These are phyloP conservation scores for Rhinopomastus cyanomelas DNA, from an alignment of 2,113 vertebrate species.

Conservation along the genomic window DNA sequence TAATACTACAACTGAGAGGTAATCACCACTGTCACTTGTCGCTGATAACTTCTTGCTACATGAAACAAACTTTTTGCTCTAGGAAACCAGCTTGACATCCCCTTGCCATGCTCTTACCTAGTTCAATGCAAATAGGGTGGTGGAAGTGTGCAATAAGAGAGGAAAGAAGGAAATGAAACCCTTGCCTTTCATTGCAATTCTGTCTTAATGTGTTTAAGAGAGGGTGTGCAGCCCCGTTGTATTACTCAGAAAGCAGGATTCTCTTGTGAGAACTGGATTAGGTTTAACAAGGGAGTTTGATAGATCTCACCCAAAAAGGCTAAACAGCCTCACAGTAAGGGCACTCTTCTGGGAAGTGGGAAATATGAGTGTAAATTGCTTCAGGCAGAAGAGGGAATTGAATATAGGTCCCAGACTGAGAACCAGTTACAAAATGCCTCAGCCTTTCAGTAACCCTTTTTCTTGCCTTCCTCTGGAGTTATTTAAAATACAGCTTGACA, in stretches of 20 bases:
- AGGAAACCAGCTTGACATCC: neutral
- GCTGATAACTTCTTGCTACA: neutral
- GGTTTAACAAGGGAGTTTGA: neutral
- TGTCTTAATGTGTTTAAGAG: neutral
- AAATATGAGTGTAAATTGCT: neutral
- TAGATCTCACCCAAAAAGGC: neutral
- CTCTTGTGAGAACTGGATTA: neutral
- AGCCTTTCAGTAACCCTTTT: neutral
- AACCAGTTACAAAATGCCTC: neutral
- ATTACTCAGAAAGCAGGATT: neutral
- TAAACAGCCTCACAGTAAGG: neutral
- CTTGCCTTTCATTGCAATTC: neutral
- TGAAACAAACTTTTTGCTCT: neutral
- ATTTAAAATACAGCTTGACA: neutral
- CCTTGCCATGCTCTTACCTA: fast-evolving
- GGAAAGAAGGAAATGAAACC: neutral
- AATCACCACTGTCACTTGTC: neutral
- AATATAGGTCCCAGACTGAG: neutral
- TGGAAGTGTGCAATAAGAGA: neutral
- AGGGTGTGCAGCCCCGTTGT: neutral
- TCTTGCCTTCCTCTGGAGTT: neutral
- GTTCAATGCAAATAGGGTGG: neutral
- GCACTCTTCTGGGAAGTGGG: neutral
- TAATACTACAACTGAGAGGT: neutral
- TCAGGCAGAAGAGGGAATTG: neutral